Percentiles rank a stretch among this genome's conserved stretches.
Evolutionary conservation across 2,888 invertebrate species (phyloP).

Genomic region (Isoperla grammatica): DNA sequence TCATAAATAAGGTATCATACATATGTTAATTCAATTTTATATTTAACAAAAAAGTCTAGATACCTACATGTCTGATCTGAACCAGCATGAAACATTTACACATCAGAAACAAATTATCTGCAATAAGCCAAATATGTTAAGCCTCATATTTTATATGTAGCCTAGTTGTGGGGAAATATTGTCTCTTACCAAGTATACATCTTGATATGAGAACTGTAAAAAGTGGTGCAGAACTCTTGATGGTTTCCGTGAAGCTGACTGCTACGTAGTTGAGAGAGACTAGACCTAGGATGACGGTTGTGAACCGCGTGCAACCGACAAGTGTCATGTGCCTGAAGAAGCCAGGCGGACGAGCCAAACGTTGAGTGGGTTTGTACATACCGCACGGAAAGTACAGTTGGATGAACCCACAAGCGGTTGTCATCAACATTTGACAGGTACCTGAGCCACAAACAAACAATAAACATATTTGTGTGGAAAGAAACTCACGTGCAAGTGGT

Average conservation of each 20-base stretch:
- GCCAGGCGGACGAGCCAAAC: constrained; percentile 57
- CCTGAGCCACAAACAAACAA: constrained; percentile 45
- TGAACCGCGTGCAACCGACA: constrained; percentile 66
- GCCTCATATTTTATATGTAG: too few relatives aligned
- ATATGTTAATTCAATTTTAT: too few relatives aligned
- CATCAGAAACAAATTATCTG: too few relatives aligned
- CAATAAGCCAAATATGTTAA: too few relatives aligned
- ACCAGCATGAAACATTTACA: too few relatives aligned
- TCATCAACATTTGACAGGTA: constrained; percentile 70
- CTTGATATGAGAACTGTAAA: constrained; percentile 71
- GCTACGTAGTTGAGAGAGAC: constrained; percentile 71
- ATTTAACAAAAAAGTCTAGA: too few relatives aligned
- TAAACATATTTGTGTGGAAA: not conserved
- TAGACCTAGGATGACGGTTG: constrained; percentile 66
- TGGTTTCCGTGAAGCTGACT: constrained; percentile 75
- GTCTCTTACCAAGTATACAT: constrained; percentile 51
- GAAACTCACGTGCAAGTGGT: constrained; percentile 20
- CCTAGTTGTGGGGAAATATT: not conserved
- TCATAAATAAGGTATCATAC: too few relatives aligned
- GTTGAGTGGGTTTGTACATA: constrained; percentile 57
- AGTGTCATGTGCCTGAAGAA: constrained; percentile 68
- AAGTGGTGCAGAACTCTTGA: constrained; percentile 73
- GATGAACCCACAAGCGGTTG: constrained; percentile 64
- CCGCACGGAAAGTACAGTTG: constrained; percentile 70
- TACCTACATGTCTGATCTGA: too few relatives aligned